Evolutionary conservation across 2,113 vertebrate genomes (phyloP).

Genomic region (Notarius quadriscutis): DNA sequence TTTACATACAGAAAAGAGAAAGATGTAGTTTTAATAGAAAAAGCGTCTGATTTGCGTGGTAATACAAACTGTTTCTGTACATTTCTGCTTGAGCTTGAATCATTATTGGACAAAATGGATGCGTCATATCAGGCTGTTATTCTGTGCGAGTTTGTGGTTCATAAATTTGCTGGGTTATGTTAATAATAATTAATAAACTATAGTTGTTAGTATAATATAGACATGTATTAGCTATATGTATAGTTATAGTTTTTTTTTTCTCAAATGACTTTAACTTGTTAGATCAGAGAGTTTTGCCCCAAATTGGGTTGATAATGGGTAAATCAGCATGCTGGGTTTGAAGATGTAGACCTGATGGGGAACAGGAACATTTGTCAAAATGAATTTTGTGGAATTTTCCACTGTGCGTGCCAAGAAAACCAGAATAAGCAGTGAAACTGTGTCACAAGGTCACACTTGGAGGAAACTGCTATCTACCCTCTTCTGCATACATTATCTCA

Average conservation of each 20-base stretch:
- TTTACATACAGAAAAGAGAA: constrained; percentile 53
- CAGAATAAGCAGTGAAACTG: neutral
- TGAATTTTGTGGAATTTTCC: neutral
- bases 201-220: neutral
- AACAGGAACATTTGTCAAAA: neutral
- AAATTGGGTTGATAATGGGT: neutral
- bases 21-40: constrained; percentile 53
- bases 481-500: neutral
- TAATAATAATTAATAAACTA: neutral
- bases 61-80: constrained; percentile 48
- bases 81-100: constrained; percentile 48
- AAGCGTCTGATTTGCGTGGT: constrained; percentile 58
- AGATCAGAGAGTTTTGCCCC: neutral
- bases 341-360: neutral
- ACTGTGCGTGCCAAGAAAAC: neutral
- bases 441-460: neutral
- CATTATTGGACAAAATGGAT: constrained; percentile 41
- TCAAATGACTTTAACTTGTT: neutral
- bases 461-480: neutral
- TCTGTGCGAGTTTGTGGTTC: constrained; percentile 25
- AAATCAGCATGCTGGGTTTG: neutral
- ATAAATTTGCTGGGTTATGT: constrained; percentile 41
- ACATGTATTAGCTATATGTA: neutral
- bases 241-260: neutral
- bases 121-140: constrained; percentile 17